These are phyloP conservation scores for Nipponacmea schrenckii DNA, from an alignment of 2,888 invertebrate species.

Conservation along the genomic window DNA sequence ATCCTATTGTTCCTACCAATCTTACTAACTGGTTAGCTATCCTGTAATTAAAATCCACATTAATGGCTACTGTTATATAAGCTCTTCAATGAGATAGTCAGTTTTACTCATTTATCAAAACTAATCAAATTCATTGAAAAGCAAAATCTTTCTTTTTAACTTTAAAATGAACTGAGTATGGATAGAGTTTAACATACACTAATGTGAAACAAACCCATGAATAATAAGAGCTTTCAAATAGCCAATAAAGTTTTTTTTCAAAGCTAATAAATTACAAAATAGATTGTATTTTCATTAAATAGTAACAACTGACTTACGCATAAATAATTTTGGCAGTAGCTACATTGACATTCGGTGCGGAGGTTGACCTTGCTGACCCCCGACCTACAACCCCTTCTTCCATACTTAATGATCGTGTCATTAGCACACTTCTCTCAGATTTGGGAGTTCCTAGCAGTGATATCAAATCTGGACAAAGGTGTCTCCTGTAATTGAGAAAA, in stretches of 20 bases:
- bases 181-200: too few species aligned
- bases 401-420: slow-evolving; percentile 61
- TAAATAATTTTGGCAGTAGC: slow-evolving; percentile 91
- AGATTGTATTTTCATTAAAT: neutral
- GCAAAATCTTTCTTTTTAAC: too few species aligned
- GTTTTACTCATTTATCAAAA: too few species aligned
- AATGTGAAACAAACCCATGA: too few species aligned
- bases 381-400: slow-evolving; percentile 72
- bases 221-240: too few species aligned
- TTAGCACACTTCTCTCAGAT: slow-evolving; percentile 82
- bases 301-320: slow-evolving; percentile 71
- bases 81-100: too few species aligned
- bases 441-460: slow-evolving; percentile 89
- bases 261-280: too few species aligned
- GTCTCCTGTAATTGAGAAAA: slow-evolving; percentile 75
- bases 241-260: too few species aligned
- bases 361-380: slow-evolving; percentile 78
- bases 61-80: neutral
- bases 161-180: too few species aligned
- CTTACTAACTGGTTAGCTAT: slow-evolving; percentile 90
- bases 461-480: slow-evolving; percentile 89
- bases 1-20: slow-evolving; percentile 85
- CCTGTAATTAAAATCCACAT: slow-evolving; percentile 69
- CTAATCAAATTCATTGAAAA: too few species aligned
- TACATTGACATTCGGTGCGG: slow-evolving; percentile 81